Conservation (phyloP, 2,797 vertebrate species). For the Oophaga sylvatica region DNA sequence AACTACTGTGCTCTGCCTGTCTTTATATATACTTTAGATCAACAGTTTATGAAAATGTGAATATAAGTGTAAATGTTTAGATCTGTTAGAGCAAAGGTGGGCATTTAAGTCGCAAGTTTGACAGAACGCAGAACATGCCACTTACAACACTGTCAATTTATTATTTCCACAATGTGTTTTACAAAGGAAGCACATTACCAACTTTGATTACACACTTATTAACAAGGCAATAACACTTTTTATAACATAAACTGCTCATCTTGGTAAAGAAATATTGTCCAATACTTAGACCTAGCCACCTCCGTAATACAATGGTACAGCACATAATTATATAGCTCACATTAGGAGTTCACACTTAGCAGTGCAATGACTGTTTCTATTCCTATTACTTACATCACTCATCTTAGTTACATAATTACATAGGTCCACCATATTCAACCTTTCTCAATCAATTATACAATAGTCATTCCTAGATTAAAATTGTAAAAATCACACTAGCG, state of each 20-base stretch:
- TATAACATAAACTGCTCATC: slow-evolving; percentile 5
- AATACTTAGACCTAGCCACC: not conserved
- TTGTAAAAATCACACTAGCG: too few species aligned
- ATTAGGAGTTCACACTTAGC: not conserved
- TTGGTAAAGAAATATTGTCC: not conserved
- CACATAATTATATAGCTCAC: not conserved
- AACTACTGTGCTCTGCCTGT: slow-evolving; percentile 31
- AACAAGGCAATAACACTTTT: not conserved
- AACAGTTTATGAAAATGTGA: slow-evolving; percentile 44
- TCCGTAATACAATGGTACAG: not conserved
- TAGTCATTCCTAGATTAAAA: too few species aligned
- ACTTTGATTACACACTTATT: slow-evolving; percentile 24
- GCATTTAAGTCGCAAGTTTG: slow-evolving; percentile 46
- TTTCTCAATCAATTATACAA: too few species aligned
- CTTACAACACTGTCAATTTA: slow-evolving; percentile 35
- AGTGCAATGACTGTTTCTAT: not conserved
- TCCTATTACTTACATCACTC: too few species aligned
- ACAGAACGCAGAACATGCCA: slow-evolving; percentile 47
- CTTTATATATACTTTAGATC: slow-evolving; percentile 39
- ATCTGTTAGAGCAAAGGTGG: slow-evolving; percentile 40
- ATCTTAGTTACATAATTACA: too few species aligned
- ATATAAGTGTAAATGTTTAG: slow-evolving; percentile 57
- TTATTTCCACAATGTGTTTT: slow-evolving; percentile 35
- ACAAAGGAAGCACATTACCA: slow-evolving; percentile 28
- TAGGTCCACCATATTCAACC: too few species aligned